Evolutionary conservation across 2,888 invertebrate species (phyloP), one percentile per base, ranked within the genome.

Genomic region (Cephus nigrinus): DNA sequence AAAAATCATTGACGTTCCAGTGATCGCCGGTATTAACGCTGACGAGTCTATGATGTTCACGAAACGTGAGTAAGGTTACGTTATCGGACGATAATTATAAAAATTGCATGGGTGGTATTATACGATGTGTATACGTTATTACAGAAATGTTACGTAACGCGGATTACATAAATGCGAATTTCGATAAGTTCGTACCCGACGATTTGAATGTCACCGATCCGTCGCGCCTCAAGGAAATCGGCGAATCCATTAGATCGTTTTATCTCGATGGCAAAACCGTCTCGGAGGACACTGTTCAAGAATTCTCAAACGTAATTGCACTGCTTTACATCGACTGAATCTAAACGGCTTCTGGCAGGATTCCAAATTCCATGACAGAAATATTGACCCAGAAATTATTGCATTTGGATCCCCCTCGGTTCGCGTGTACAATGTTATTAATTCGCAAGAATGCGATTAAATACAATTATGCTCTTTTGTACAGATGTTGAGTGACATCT

Each of bases 121-220:
- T 35, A 35, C n/a, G 23, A 11, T 72, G 35, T 35, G 12, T 12
- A 35, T 73, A 34, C 31, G 31, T 35, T 68, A 32, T 69, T 76
- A 15, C 40, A 86, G 88, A 82, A 75, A 76, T 87, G 68, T 80
- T 89, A 34, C 75, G 80, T 4, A 82, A 86, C 35, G 86, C 86
- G 9, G 86, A 85, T 1, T 73, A 83, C 15, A 78, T 91, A 76
- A 85, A 89, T 69, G 83, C 87, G 35, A 83, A 90, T 71, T 89
- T 91, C 31, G 89, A 90, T 31, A 75, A 83, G 11, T 88, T 90
- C 72, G 34, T 91, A 34, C 90, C 91, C 23, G 74, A 80, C 23
- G 86, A 89, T 76, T 79, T 91, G 76, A 91, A 91, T 72, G 78
- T 88, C 11, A 90, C 90, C 23, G 88, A 90, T 79, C 31, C 82